Evolutionary conservation across 2,888 invertebrate genomes (phyloP).

Genomic region (Morpho helenor): DNA sequence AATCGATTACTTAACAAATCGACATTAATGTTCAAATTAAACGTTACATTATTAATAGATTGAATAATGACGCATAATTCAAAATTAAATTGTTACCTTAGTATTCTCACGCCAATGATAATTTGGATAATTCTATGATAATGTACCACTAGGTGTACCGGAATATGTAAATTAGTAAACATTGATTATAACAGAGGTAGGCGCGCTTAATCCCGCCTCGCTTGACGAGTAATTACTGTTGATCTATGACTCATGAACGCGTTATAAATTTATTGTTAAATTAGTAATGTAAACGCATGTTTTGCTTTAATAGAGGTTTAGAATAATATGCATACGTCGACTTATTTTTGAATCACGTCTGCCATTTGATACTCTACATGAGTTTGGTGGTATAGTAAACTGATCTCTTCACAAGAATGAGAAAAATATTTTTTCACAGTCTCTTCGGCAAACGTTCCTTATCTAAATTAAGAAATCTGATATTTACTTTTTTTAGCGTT

Average conservation of each 20-base stretch:
- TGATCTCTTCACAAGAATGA: too few relatives aligned
- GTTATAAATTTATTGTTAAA: slow-evolving; percentile 23
- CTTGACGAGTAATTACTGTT: slow-evolving; percentile 23
- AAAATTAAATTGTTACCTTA: not conserved
- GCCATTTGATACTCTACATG: too few relatives aligned
- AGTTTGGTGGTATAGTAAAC: too few relatives aligned
- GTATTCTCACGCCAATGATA: slow-evolving; percentile 24
- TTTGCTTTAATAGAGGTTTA: slow-evolving; percentile 13
- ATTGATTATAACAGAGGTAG: slow-evolving; percentile 25
- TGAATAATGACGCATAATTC: not conserved
- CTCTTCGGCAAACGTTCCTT: too few relatives aligned
- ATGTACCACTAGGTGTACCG: slow-evolving; percentile 22
- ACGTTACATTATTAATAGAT: not conserved
- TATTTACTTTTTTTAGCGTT: too few relatives aligned
- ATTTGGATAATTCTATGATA: slow-evolving; percentile 24
- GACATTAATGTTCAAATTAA: not conserved
- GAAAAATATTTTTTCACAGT: too few relatives aligned
- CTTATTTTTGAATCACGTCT: not conserved
- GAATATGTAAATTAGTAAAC: slow-evolving; percentile 26
- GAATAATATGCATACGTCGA: slow-evolving; percentile 2
- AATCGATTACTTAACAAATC: too few relatives aligned
- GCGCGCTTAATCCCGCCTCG: slow-evolving; percentile 23
- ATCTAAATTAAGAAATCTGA: too few relatives aligned
- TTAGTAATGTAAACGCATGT: slow-evolving; percentile 25
- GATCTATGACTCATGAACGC: slow-evolving; percentile 23